These are phyloP conservation scores for Agrochola lychnidis DNA, from an alignment of 2,888 invertebrate genomes.

Conservation along the genomic window DNA sequence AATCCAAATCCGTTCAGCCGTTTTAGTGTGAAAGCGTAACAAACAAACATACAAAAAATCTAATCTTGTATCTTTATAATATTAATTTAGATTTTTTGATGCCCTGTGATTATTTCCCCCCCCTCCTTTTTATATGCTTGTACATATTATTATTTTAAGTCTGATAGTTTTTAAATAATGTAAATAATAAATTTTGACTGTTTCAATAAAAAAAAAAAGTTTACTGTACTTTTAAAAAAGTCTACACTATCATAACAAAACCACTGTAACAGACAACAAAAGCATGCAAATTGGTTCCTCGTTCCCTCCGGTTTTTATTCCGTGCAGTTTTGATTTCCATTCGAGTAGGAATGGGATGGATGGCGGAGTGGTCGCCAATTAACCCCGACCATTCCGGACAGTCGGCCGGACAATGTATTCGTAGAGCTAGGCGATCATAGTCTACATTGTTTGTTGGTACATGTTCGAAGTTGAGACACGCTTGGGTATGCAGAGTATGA, in stretches of 20 bases:
- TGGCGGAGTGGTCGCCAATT: slow-evolving; percentile 43
- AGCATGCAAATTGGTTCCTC: slow-evolving; percentile 29
- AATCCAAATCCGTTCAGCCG: no score
- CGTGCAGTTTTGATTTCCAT: slow-evolving; percentile 38
- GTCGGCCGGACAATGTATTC: slow-evolving; percentile 5
- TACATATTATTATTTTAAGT: no score
- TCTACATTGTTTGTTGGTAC: slow-evolving; percentile 9
- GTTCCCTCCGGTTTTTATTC: slow-evolving; percentile 14
- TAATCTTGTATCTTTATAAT: no score
- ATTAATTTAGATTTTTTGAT: no score
- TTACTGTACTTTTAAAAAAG: not conserved
- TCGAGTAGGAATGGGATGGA: slow-evolving; percentile 23
- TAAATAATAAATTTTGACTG: no score
- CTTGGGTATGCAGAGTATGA: no score
- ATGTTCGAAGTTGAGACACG: not conserved
- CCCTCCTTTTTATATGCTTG: no score
- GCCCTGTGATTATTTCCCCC: no score
- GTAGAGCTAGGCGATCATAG: not conserved
- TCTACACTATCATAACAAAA: not conserved
- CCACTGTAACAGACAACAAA: not conserved
- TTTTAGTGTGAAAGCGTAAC: no score
- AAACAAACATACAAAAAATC: no score
- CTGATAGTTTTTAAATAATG: no score
- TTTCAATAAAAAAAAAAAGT: no score
- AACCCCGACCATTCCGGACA: slow-evolving; percentile 20